Evolutionary conservation across 1,140 invertebrate species (phyloP).

Genomic region (Colletes latitarsis): DNA sequence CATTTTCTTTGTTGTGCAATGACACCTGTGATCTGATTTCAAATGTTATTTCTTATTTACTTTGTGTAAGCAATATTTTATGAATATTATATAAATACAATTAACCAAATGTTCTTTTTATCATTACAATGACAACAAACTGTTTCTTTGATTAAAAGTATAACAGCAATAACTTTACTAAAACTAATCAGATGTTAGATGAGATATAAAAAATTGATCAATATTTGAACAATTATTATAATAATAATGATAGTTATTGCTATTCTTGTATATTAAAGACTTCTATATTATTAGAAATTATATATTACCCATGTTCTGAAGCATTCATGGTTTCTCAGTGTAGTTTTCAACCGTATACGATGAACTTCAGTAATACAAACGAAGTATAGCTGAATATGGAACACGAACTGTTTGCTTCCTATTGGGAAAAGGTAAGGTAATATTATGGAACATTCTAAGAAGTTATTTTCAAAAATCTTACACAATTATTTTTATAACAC

Average conservation of each 20-base stretch:
- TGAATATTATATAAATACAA: background rate
- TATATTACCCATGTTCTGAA: slow-evolving; percentile 89
- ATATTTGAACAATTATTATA: background rate
- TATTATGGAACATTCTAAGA: slow-evolving; percentile 29
- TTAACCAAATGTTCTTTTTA: background rate
- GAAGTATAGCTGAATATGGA: slow-evolving; percentile 54
- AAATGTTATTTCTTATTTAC: slow-evolving; percentile 22
- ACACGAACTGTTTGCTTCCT: slow-evolving; percentile 58
- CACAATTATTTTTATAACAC: background rate
- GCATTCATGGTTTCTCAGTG: slow-evolving; percentile 85
- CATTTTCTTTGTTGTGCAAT: slow-evolving; percentile 62
- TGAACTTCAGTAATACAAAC: slow-evolving; percentile 52
- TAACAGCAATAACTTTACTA: background rate
- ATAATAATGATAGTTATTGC: background rate
- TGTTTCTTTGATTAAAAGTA: background rate
- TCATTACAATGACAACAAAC: slow-evolving; percentile 1
- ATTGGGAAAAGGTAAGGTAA: slow-evolving; percentile 52
- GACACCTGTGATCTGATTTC: slow-evolving; percentile 58
- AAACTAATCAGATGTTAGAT: background rate
- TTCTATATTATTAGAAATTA: slow-evolving; percentile 21
- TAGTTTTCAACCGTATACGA: slow-evolving; percentile 58
- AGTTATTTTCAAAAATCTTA: slow-evolving; percentile 7
- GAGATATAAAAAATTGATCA: background rate
- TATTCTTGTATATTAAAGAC: background rate
- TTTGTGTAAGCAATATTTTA: background rate